Evolutionary conservation across 1,140 invertebrate species (phyloP).

Genomic region (Diabrotica virgifera): DNA sequence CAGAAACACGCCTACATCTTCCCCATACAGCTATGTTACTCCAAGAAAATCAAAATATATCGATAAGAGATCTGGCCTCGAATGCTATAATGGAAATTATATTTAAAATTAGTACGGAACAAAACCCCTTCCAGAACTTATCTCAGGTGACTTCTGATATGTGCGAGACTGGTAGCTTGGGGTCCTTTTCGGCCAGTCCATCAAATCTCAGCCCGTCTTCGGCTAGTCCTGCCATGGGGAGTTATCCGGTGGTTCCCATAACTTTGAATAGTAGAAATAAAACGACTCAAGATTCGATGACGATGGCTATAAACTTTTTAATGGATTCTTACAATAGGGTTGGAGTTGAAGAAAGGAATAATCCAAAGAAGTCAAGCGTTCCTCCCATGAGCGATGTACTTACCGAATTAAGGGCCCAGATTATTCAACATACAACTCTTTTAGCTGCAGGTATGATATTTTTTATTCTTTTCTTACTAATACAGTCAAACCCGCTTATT

Average conservation of each 20-base stretch:
- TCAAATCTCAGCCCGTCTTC: conserved; percentile 35
- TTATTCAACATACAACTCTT: conserved; percentile 60
- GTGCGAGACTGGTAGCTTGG: conserved; percentile 48
- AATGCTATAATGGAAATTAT: conserved; percentile 70
- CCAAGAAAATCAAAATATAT: conserved; percentile 49
- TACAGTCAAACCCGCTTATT: no score
- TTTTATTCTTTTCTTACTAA: not conserved
- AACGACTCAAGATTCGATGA: conserved; percentile 46
- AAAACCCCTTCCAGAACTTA: conserved; percentile 60
- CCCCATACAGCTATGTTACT: conserved; percentile 59
- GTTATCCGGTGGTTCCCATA: conserved; percentile 42
- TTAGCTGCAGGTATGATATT: conserved; percentile 55
- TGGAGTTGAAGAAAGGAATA: conserved; percentile 64
- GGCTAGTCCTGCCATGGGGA: conserved; percentile 48
- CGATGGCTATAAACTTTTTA: conserved; percentile 58
- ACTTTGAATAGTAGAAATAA: conserved; percentile 42
- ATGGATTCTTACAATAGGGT: conserved; percentile 68
- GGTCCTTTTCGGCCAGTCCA: conserved; percentile 39
- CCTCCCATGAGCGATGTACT: conserved; percentile 56
- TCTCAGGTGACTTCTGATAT: conserved; percentile 50
- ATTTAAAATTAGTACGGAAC: conserved; percentile 57
- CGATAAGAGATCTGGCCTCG: conserved; percentile 57
- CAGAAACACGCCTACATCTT: conserved; percentile 60
- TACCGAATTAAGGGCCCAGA: conserved; percentile 58
- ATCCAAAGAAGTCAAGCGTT: conserved; percentile 66